A percentile compares a stretch with the other conserved stretches of the same genome.
These are phyloP conservation scores for Chloroclysta siterata DNA, from an alignment of 2,888 invertebrate species.

Conservation along the genomic window DNA sequence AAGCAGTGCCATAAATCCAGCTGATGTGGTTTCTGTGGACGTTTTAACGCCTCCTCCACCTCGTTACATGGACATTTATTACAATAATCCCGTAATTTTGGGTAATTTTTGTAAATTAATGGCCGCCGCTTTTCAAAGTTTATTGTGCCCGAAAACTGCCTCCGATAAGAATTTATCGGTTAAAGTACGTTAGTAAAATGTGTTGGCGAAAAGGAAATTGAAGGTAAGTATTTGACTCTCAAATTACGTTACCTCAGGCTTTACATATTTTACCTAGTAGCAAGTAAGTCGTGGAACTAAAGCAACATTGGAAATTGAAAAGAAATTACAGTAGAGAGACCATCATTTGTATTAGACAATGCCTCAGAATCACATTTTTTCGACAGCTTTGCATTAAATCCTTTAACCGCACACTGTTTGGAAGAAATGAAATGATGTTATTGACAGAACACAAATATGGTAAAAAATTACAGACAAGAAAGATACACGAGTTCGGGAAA, in stretches of 20 bases:
- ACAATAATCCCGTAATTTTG: constrained; percentile 59
- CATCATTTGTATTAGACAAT: too few relatives aligned
- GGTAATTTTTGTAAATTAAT: constrained; percentile 52
- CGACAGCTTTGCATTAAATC: too few relatives aligned
- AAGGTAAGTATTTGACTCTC: not conserved
- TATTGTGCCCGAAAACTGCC: constrained; percentile 15
- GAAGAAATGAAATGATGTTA: too few relatives aligned
- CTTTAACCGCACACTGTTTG: too few relatives aligned
- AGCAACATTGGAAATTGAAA: not conserved
- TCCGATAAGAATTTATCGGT: constrained; percentile 26
- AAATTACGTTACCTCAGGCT: not conserved
- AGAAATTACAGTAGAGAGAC: not conserved
- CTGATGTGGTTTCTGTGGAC: constrained; percentile 49
- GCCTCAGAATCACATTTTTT: too few relatives aligned
- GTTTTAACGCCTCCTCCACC: constrained; percentile 54
- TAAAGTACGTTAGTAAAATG: not conserved
- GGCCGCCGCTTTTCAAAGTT: constrained; percentile 32
- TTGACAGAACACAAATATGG: too few relatives aligned
- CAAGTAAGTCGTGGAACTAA: not conserved
- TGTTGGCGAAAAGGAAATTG: not conserved
- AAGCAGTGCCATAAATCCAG: constrained; percentile 52
- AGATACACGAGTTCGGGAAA: too few relatives aligned
- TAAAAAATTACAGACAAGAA: too few relatives aligned
- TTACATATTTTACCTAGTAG: not conserved
- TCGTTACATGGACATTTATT: constrained; percentile 57